Percentiles rank a stretch among this genome's conserved stretches.
Conservation (phyloP, 2,888 invertebrate genomes). For the Lutraria lutraria region DNA sequence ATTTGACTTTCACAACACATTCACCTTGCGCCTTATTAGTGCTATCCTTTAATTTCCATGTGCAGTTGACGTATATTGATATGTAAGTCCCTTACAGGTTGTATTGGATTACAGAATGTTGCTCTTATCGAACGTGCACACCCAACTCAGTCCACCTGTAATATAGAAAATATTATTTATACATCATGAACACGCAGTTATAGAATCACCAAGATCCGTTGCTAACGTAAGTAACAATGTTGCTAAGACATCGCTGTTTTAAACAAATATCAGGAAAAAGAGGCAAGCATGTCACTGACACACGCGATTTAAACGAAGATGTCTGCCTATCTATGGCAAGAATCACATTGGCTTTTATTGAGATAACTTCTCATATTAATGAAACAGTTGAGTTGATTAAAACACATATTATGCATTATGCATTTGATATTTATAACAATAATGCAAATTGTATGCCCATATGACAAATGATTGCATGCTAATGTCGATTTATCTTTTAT, state of each 20-base stretch:
- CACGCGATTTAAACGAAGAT: not conserved
- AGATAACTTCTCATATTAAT: not conserved
- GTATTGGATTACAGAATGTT: not conserved
- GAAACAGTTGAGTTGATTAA: not conserved
- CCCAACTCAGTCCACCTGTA: not conserved
- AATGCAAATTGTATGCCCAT: not conserved
- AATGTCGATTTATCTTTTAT: not conserved
- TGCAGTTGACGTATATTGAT: not conserved
- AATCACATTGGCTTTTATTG: not conserved
- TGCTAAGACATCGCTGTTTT: not conserved
- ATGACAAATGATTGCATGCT: not conserved
- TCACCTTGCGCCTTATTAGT: not conserved
- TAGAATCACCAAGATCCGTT: not conserved
- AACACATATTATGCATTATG: not conserved
- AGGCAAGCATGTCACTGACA: not conserved
- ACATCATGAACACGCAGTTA: not conserved
- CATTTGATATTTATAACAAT: not conserved
- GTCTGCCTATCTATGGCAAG: not conserved
- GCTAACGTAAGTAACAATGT: conserved; percentile 11
- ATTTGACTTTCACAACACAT: not conserved
- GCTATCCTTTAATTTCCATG: not conserved
- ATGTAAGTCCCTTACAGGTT: not conserved
- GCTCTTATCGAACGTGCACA: not conserved
- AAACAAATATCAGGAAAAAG: not conserved
- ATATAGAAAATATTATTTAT: not conserved